Percentiles rank a stretch among this genome's conserved stretches.
phyloP scores from a whole-genome alignment of 2,888 invertebrate genomes.

The Willowsia nigromaculata region DNA sequence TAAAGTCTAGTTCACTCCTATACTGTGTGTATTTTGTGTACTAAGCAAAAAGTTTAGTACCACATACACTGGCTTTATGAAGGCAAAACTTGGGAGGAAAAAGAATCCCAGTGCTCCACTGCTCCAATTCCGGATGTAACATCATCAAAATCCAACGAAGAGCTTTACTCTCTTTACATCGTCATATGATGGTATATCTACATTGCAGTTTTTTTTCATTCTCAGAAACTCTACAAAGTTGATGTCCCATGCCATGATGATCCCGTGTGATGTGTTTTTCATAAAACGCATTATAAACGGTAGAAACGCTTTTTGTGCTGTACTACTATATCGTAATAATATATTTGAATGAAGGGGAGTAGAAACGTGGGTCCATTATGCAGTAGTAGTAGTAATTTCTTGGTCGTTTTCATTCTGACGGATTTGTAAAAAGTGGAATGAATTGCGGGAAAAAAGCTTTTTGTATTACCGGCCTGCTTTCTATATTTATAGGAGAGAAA shows the following conservation, averaged over 20 bases:
- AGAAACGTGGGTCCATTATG: neutral
- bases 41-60: neutral
- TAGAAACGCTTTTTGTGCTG: neutral
- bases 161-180: neutral
- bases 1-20: neutral
- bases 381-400: neutral
- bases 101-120: constrained; percentile 56
- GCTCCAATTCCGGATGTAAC: constrained; percentile 61
- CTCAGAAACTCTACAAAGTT: neutral
- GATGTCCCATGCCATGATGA: neutral
- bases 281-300: neutral
- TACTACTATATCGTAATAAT: neutral
- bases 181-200: neutral
- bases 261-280: neutral
- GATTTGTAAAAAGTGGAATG: constrained; percentile 7
- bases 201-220: neutral
- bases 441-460: neutral
- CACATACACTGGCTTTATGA: neutral
- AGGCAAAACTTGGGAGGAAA: neutral
- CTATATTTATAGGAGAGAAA: neutral
- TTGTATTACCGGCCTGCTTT: neutral
- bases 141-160: constrained; percentile 23
- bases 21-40: neutral
- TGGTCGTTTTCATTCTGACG: neutral
- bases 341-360: neutral